Base-by-base conservation (phyloP, 2,797 vertebrate species). In the Muscicapa comitata region DNA sequence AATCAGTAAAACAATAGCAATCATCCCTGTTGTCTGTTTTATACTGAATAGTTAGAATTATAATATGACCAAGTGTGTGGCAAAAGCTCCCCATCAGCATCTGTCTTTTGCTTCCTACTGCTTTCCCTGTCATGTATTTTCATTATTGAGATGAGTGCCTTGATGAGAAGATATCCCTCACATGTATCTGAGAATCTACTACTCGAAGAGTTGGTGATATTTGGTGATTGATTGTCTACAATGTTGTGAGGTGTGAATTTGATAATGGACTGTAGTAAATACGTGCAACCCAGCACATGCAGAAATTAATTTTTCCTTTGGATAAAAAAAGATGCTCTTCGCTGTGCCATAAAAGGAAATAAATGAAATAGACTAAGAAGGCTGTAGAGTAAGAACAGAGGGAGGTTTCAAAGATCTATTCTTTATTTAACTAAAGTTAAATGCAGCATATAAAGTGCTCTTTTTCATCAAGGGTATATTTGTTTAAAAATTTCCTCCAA, bases 1-100 rank as follows among this genome's bases (percentile, higher is more conserved):
- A 97, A 98, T 98, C 97, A 97, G 97, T 98, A 97, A 98, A 98
- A 98, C 98, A 98, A 98, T 94, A 98, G 95, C 96, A 98, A 98
- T 98, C 97, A 97, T 95, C 78, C 92, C 78, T 79, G 58, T 96
- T 97, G 95, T 96, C 97, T 96, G 93, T 94, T 97, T 97, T 93
- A 79, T 85, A 94, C 70, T 80, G 95, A 97, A 97, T 90, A 85
- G 94, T 97, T 97, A 97, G 96, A 98, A 98, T 97, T 97, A 95
- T 97, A 98, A 96, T 67, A 97, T 92, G 91, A 94, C 89, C 17
- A 1, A 94, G 82, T 90, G 72, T 90, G 94, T 94, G 94, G 85
- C 79, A 95, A 97, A 96, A 94, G 86, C 80, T 94, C 72, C 95
- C 84, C 85, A 67, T 94, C 48, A 78, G 81, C 97, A 97, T 97